These are phyloP conservation scores for human DNA, from an alignment of 2,113 vertebrate species.

Conservation along the genomic window DNA sequence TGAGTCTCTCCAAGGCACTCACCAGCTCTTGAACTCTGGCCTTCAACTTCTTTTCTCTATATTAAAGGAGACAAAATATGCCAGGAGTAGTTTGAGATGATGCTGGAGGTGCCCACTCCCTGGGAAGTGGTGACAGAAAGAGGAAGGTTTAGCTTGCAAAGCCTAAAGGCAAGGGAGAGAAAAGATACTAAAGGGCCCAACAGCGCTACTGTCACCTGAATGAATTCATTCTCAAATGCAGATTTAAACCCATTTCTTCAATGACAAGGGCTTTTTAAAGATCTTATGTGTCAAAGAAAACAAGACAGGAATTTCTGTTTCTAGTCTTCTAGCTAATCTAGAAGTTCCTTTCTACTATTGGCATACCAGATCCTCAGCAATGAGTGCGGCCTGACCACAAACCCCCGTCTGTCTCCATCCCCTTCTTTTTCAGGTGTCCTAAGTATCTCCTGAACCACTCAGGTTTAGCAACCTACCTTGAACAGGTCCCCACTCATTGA, in stretches of 20 bases:
- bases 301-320: background rate
- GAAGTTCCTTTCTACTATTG: background rate
- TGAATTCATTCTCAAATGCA: background rate
- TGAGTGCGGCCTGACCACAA: background rate
- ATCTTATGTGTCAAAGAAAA: background rate
- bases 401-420: background rate
- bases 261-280: background rate
- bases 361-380: background rate
- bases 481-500: background rate
- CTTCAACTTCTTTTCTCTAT: conserved; percentile 93
- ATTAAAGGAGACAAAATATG: background rate
- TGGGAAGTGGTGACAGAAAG: background rate
- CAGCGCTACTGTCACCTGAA: background rate
- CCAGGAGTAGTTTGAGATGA: background rate
- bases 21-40: conserved; percentile 91
- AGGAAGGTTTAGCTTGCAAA: no score
- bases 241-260: background rate
- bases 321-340: background rate
- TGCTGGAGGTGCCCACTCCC: background rate
- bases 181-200: background rate
- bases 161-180: background rate
- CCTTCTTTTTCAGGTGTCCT: background rate
- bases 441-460: background rate
- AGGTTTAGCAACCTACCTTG: background rate
- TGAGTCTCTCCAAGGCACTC: conserved; percentile 90